Base-by-base conservation (phyloP, 92 coral and sea anemone species). In the Ricordea florida region DNA sequence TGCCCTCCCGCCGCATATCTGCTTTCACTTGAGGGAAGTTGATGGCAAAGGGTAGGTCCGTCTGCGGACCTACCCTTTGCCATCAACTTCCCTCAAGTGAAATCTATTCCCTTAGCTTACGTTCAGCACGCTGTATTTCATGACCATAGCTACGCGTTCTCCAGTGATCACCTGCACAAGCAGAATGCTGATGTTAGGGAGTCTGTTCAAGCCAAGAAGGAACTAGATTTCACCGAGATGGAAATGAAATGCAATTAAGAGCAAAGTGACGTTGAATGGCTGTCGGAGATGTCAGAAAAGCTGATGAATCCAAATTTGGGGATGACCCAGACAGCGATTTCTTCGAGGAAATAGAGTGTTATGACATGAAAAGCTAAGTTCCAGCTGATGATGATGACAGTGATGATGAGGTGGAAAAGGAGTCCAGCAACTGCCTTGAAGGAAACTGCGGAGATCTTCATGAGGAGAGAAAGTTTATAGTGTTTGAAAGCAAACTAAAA, bases 371-470 rank as follows among this genome's bases (percentile, higher is more conserved):
- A 20, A 50, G 13, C 10, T 29, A 50, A 50, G n/a, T 50, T n/a
- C n/a, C n/a, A n/a, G 8, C 29, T 15, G n/a, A 44, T 15, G 21
- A 44, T 24, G 21, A 7, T 20, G 50, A 14, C 10, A 24, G 13
- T 50, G 27, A 20, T 33, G 57, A 20, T 8, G 57, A 50, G 29
- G 33, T 23, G 31, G 57, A 50, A 22, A 50, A 22, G 29, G 62
- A 55, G 38, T 55, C 62, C 36, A 55, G 6, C 6, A 55, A 55
- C 62, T 55, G 62, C 37, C 62, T 55, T 55, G 37, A 55, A 2
- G 37, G 16, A 3, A 3, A 13, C 17, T 55, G 62, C n/a, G 62
- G 62, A 14, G 40, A 27, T 14, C 62, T 55, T 10, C 17, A 55
- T 40, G 13, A 55, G 32, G 62, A 55, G 34, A 36, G 62, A 55